Base-by-base conservation (phyloP, 1,140 invertebrate species). In the Aphis gossypii region DNA sequence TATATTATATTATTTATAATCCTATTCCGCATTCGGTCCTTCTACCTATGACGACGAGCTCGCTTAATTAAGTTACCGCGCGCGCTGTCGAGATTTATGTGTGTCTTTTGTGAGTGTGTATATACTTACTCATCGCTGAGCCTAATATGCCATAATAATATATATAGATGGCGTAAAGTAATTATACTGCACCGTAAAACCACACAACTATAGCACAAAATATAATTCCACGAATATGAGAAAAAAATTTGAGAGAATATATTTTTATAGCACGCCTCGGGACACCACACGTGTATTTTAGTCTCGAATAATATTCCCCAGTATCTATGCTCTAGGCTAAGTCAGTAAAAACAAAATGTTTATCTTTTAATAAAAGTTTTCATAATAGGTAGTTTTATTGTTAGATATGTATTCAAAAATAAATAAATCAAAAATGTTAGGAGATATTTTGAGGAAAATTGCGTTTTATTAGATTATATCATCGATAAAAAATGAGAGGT, bases 1-100 rank as follows among this genome's bases (percentile, higher is more conserved):
- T 68, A 68, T n/a, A 68, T 68, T 60, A 60, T 60, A 68, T 68
- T 68, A 68, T 68, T 68, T 68, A 30, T 68, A 68, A 68, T 68
- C 60, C 60, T 30, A n/a, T 51, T 51, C 46, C 46, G 46, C 46
- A 51, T 68, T 68, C 60, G 60, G 25, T 11, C 30, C 30, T 68
- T 68, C 30, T 68, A 2, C 60, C 60, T 14, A 68, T 30, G 30
- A 68, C 30, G 25, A 60, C 56, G 56, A 60, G 56, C 25, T 9
- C 25, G 30, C 11, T 68, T 68, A 68, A 68, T 68, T 68, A 68
- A 68, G 60, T 68, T 68, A n/a, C 4, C 25, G 9, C 4, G 14
- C 60, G 9, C 60, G 30, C 30, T 18, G 60, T 68, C 30, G 60
- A 68, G 60, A 68, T 68, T 68, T 68, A 68, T 68, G 30, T 68